A percentile compares a stretch with the other conserved stretches of the same genome.
These are phyloP conservation scores for Lophius americanus DNA, from an alignment of 2,797 vertebrate species.

Conservation along the genomic window DNA sequence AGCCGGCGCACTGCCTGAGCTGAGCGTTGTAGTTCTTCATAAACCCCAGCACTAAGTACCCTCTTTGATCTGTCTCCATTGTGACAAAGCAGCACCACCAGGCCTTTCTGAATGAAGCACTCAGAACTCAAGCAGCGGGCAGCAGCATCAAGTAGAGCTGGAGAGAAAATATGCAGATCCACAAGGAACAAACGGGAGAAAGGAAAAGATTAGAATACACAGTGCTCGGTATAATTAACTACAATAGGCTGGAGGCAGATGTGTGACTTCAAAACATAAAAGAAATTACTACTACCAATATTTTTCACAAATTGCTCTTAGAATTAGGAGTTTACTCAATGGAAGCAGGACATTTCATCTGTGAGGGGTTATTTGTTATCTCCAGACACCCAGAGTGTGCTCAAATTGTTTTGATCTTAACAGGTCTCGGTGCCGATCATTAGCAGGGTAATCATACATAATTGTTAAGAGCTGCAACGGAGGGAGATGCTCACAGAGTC, in stretches of 20 bases:
- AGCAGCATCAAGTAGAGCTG: conserved; percentile 65
- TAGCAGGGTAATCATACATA: conserved; percentile 76
- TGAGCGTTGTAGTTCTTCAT: conserved; percentile 57
- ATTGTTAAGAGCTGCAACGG: conserved; percentile 53
- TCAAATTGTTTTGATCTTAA: conserved; percentile 72
- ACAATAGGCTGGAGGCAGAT: conserved; percentile 69
- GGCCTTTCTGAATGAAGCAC: conserved; percentile 71
- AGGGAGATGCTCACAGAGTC: conserved; percentile 36
- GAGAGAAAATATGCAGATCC: conserved; percentile 69
- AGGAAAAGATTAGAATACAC: conserved; percentile 39
- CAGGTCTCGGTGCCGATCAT: conserved; percentile 69
- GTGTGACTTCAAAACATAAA: conserved; percentile 68
- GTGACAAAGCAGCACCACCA: conserved; percentile 73
- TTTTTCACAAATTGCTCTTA: conserved; percentile 62
- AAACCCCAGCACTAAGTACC: conserved; percentile 68
- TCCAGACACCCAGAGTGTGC: conserved; percentile 69
- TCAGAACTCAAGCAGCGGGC: conserved; percentile 62
- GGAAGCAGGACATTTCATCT: conserved; percentile 66
- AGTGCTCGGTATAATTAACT: conserved; percentile 71
- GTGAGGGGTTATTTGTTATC: conserved; percentile 81
- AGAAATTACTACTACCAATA: conserved; percentile 59
- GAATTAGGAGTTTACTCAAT: conserved; percentile 71
- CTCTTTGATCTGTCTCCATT: conserved; percentile 78
- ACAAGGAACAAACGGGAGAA: conserved; percentile 31
- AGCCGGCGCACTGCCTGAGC: conserved; percentile 54